Evolutionary conservation across 64 coral and sea anemone genomes (phyloP), one percentile per base, ranked within the genome.

Genomic region (Astreopora myriophthalma): DNA sequence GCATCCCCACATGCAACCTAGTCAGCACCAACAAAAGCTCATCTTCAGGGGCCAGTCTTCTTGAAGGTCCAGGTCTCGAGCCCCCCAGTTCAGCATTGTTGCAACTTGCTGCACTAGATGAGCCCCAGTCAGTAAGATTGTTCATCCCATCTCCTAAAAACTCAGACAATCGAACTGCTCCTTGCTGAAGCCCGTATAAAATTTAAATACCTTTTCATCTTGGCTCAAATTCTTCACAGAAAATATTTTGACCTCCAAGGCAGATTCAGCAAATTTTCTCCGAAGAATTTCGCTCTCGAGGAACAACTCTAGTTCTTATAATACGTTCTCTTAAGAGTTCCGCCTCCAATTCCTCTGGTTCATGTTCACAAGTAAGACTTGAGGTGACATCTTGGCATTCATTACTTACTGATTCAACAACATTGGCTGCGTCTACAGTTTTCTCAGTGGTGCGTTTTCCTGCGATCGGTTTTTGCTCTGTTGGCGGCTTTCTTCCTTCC

Each of bases 41-140:
- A 55, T 73, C 64, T 71, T 91, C 77, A 49, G 89, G 12, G 17
- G 76, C 17, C 31, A 91, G 12, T 71, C 58, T 91, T 25, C 89
- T 49, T 34, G 77, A 80, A 22, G 89, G 89, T 48, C 77, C 36
- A 42, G 48, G 80, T 17, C 33, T 64, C 1, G 12, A 84, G 25
- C 49, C 52, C 28, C 32, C n/a, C 31, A 38, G 24, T 5, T 84
- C 48, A 4, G 0, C 19, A 46, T 11, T 46, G 42, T 46, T 46
- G 35, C 26, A 34, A 5, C 27, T 73, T 3, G 19, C 7, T 6
- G 26, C 14, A 6, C 35, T 9, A 4, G 19, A 29, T 33, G 26
- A 73, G 12, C 27, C 19, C 19, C 39, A 42, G 39, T 42, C 5
- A 9, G 39, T 42, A 5, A 42, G 71, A 73, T 9, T 34, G 35